Base-by-base conservation (phyloP, 92 coral and sea anemone species). In the Meandrina meandrites region DNA sequence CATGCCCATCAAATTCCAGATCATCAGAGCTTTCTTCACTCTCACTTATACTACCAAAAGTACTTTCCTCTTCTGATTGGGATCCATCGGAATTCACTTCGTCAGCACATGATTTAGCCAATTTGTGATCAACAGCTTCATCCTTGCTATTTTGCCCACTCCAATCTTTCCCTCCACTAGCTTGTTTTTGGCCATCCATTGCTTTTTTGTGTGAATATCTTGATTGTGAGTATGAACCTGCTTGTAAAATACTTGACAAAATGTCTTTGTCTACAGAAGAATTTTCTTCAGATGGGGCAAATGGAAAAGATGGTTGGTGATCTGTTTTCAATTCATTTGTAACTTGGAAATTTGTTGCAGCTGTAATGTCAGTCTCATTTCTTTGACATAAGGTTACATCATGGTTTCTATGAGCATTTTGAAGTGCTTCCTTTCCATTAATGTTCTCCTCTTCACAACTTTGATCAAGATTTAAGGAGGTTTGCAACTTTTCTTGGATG, bases 201-300 rank as follows among this genome's bases (percentile, higher is more conserved):
- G n/a, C 18, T 21, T 18, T 5, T 22, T 42, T 56, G 54, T 35
- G 5, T 15, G 24, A 37, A 30, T 32, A 5, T 28, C 19, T 27
- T 24, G 66, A 13, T 1, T 40, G 42, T 16, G 57, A 36, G 36
- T 84, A 21, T 28, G 54, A 56, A 18, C 10, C 78, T 28, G 18
- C 80, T 57, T 84, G 80, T 10, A 84, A 54, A 37, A 37, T 75
- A 36, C 12, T n/a, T n/a, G n/a, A 54, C 21, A 27, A 28, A 74
- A 1, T 57, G 60, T 54, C 80, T 36, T 24, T 76, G 6, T 7
- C 37, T 0, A 35, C 28, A 37, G 71, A 27, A 4, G 53, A 40
- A 10, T 16, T 14, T 54, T 74, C 53, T 27, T 18, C 60, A 40
- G 54, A 75, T 84, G 71, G 1, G 2, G 21, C 30, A 68, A 27